phyloP scores from a whole-genome alignment of 2,888 invertebrate genomes.

The Rotaria macrura region DNA sequence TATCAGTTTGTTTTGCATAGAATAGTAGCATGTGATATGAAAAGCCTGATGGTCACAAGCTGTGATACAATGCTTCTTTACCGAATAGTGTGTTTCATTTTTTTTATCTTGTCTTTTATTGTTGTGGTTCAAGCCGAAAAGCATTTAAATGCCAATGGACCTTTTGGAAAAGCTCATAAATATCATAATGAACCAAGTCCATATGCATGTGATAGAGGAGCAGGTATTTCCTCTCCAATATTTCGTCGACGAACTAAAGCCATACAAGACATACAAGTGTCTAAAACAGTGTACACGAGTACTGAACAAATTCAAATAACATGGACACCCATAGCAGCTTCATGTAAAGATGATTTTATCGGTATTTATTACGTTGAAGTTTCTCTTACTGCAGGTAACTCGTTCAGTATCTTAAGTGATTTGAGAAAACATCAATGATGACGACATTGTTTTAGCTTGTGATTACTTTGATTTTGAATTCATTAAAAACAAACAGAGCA shows the following conservation, averaged over 20 bases:
- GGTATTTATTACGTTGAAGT: neutral
- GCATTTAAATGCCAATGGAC: neutral
- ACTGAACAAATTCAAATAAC: neutral
- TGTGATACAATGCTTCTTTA: neutral
- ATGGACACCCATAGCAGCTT: neutral
- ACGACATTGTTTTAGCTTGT: neutral
- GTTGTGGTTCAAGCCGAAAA: neutral
- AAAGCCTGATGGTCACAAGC: neutral
- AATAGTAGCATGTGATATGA: neutral
- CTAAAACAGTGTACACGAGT: neutral
- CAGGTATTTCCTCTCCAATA: neutral
- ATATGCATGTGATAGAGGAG: neutral
- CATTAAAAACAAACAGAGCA: neutral
- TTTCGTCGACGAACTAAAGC: neutral
- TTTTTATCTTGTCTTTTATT: neutral
- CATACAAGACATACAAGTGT: neutral
- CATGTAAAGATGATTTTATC: conserved; percentile 10
- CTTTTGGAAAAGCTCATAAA: neutral
- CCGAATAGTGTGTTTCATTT: neutral
- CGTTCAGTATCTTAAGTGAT: neutral
- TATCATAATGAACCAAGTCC: neutral
- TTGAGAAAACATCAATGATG: neutral
- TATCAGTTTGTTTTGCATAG: neutral
- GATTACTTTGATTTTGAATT: conserved; percentile 8
- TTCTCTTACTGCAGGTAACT: neutral